Conservation (phyloP, 2,888 invertebrate genomes). For the Pristionchus exspectatus region DNA sequence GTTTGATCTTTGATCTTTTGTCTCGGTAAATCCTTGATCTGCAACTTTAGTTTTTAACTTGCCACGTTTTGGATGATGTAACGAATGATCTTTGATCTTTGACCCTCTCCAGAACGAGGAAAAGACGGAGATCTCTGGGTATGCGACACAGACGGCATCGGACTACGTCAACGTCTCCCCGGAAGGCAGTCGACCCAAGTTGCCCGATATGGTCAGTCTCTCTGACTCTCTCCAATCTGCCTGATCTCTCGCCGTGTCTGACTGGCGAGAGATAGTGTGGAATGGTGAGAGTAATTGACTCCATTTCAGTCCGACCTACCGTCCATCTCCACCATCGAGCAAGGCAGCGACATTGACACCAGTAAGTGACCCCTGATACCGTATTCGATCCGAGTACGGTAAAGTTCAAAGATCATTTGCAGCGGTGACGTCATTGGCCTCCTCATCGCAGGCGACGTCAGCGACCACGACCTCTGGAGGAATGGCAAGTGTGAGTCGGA, state of each 20-base stretch:
- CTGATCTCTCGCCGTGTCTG: no score
- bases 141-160: neutral
- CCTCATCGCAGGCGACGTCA: conserved; percentile 11
- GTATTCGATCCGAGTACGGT: neutral
- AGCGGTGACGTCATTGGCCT: neutral
- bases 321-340: neutral
- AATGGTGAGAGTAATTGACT: neutral
- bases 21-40: conserved; percentile 3
- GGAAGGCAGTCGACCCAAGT: neutral
- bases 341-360: neutral
- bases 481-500: neutral
- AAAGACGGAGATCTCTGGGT: conserved; percentile 13
- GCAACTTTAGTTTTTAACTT: no score
- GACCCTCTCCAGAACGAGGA: neutral
- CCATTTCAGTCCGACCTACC: conserved; percentile 2
- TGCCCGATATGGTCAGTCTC: conserved; percentile 24
- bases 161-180: conserved; percentile 25
- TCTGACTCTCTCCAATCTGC: no score
- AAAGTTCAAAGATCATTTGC: neutral
- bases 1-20: neutral
- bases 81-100: conserved; percentile 3
- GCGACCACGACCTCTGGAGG: neutral
- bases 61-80: neutral
- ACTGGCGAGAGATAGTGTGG: neutral
- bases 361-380: neutral